Conservation (phyloP, 2,797 vertebrate genomes). For the Amniataba percoides region DNA sequence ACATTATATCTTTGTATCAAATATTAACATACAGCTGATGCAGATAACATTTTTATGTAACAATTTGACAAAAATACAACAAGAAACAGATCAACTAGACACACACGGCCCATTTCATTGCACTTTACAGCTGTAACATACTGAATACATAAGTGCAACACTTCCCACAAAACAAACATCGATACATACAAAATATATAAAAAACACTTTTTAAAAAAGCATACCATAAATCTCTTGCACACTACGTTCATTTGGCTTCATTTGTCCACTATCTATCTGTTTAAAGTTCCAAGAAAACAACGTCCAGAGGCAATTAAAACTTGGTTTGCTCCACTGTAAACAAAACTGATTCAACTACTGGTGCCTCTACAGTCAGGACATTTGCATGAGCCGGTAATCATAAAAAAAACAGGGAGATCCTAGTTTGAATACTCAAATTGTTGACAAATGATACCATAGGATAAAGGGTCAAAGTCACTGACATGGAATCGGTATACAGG, state of each 20-base stretch:
- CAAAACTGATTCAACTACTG: neutral
- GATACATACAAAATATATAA: constrained; percentile 38
- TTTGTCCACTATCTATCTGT: constrained; percentile 3
- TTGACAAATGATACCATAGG: neutral
- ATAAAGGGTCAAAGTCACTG: constrained; percentile 12
- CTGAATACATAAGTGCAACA: constrained; percentile 28
- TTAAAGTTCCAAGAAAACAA: constrained; percentile 15
- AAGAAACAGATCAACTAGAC: constrained; percentile 16
- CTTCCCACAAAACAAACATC: constrained; percentile 46
- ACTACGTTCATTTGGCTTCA: constrained; percentile 57
- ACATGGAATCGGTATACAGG: neutral
- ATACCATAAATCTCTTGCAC: constrained; percentile 3
- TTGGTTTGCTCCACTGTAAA: constrained; percentile 31
- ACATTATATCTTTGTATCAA: constrained; percentile 59
- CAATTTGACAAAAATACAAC: constrained; percentile 32
- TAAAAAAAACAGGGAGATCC: constrained; percentile 25
- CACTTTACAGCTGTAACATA: constrained; percentile 18
- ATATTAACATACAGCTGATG: constrained; percentile 59
- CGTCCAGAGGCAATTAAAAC: neutral
- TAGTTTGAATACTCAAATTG: constrained; percentile 50
- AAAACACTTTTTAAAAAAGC: constrained; percentile 40
- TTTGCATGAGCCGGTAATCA: constrained; percentile 27
- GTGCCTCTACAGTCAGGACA: neutral
- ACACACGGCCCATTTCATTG: constrained; percentile 40
- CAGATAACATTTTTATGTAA: constrained; percentile 27